Evolutionary conservation across 2,113 vertebrate species (phyloP), one percentile per base, ranked within the genome.

Genomic region (Mormyrus iriodes): DNA sequence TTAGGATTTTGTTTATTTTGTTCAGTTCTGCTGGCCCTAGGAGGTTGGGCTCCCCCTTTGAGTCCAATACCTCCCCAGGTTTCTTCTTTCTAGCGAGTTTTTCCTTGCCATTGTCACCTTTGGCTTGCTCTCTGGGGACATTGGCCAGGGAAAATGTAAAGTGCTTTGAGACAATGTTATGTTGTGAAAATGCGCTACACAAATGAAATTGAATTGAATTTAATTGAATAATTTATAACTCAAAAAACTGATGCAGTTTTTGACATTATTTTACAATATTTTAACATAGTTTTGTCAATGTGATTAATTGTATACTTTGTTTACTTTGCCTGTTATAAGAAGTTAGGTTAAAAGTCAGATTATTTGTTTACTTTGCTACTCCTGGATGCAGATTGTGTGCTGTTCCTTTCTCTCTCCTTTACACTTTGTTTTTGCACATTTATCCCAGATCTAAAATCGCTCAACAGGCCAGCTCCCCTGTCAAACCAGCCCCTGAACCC

Each of bases 361-460:
- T 35, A 1, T 3, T 15, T 19, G 39, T 52, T 7, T 61, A 52
- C 44, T 58, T 42, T 42, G 15, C 0, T 21, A 24, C 12, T 42
- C 97, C 92, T 96, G 97, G 93, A 96, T 96, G 90, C 79, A n/a
- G 24, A 10, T 51, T 88, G 42, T 27, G 55, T 15, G 13, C 10
- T 35, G 61, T 88, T 84, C 0, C 4, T 35, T n/a, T 84, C 8
- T 48, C 55, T 69, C 76, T 24, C 1, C 2, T 65, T 84, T 3
- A 86, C 35, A 3, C 46, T 6, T 93, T 69, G 10, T 65, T 65
- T n/a, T 69, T 31, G 61, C 0, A 35, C 55, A n/a, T 90, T 89
- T 4, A 1, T 0, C 90, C 31, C 94, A 0, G 92, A 97, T 94
- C 91, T 94, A 95, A 53, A 92, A 94, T 55, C 94, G 95, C 58